Evolutionary conservation across 2,888 invertebrate species (phyloP).

Genomic region (Drosophila demipolita): DNA sequence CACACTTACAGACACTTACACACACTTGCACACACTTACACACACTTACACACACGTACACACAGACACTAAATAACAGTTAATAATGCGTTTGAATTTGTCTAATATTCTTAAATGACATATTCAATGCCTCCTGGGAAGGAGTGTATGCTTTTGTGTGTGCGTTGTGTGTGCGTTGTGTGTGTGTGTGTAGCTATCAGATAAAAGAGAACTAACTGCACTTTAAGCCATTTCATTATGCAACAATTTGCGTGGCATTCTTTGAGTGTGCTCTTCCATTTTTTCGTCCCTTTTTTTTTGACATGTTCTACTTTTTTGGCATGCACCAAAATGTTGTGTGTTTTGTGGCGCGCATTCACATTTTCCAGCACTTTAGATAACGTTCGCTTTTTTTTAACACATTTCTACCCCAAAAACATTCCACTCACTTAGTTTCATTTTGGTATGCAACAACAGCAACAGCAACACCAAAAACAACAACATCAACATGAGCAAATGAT

Average conservation of each 20-base stretch:
- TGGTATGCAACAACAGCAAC: conserved; percentile 25
- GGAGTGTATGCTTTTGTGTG: background rate
- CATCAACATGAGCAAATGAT: conserved; percentile 63
- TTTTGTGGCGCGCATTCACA: conserved; percentile 41
- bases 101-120: conserved; percentile 35
- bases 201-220: conserved; percentile 16
- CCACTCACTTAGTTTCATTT: conserved; percentile 78
- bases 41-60: background rate
- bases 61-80: conserved; percentile 41
- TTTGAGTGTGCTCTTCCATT: background rate
- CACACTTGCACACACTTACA: background rate
- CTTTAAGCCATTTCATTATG: conserved; percentile 53
- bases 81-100: conserved; percentile 47
- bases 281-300: background rate
- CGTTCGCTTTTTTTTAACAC: conserved; percentile 20
- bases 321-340: conserved; percentile 24
- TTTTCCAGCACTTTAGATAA: conserved; percentile 59
- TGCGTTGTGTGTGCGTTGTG: background rate
- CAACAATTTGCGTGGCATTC: conserved; percentile 50
- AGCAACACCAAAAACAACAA: conserved; percentile 20
- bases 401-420: conserved; percentile 27
- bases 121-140: conserved; percentile 13
- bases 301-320: conserved; percentile 35
- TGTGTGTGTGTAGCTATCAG: background rate
- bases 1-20: background rate